Base-by-base conservation (phyloP, 2,113 vertebrate genomes). In the Vulpes ferrilata region DNA sequence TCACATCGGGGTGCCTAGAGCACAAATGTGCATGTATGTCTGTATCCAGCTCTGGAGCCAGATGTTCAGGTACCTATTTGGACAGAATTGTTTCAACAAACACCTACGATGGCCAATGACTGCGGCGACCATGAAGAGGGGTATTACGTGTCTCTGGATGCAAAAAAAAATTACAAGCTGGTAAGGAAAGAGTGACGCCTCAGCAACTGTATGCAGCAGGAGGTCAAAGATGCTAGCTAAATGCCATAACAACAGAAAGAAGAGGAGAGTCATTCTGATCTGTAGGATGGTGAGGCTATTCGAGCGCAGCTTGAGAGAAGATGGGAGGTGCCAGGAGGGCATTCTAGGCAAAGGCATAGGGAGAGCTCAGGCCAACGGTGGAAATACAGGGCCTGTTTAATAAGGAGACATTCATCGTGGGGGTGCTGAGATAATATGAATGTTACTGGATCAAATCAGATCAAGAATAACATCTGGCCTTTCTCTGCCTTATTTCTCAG, bases 171-270 rank as follows among this genome's bases (percentile, higher is more conserved):
- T 90, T 60, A 23, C 1, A 35, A 17, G 43, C 57, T 6, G 25
- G 12, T 6, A 16, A 83, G 73, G 55, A 92, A 43, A 55, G 32
- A n/a, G 0, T 20, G 48, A n/a, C 5, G 10, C 7, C 8, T 19
- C 62, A 92, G 80, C 38, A 67, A 67, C 55, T 30, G 9, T 0
- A 5, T 0, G 12, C 12, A 60, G 32, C 5, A 20, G 20, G 4
- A n/a, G 69, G 69, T 6, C 51, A 30, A 62, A 79, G 53, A 12
- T 5, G 6, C 55, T 27, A 51, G 6, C 55, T 27, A 51, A 55
- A 55, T 1, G 22, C 6, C 12, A 7, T 3, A 3, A 3, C 0
- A 6, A 55, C 60, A 1, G 38, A 13, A 48, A 53, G 27, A 19
- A 25, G 67, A 79, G 15, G 15, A n/a, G 43, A 12, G 13, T 3